phyloP scores from a whole-genome alignment of 2,888 invertebrate species.

The Camptogramma bilineatum region DNA sequence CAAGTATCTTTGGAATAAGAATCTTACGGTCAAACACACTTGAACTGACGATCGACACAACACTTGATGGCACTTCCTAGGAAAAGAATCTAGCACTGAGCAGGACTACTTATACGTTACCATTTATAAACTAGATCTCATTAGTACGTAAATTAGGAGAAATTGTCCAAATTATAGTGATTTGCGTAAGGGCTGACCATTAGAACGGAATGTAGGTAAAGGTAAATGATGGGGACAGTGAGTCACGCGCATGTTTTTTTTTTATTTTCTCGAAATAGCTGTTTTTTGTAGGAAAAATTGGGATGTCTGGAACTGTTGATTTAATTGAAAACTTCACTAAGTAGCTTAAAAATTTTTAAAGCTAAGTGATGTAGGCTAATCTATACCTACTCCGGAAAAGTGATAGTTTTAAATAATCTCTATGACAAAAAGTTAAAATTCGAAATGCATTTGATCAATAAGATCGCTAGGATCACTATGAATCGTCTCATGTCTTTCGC shows the following conservation, averaged over 20 bases:
- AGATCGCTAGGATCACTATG: no score
- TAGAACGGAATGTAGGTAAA: slow-evolving; percentile 11
- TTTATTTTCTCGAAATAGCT: background rate
- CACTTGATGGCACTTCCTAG: background rate
- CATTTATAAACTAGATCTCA: slow-evolving; percentile 27
- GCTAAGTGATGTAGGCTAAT: no score
- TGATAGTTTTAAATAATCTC: no score
- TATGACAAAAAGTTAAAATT: no score
- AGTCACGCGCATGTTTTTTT: background rate
- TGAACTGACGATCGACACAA: background rate
- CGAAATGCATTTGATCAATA: no score
- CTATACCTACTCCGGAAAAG: no score
- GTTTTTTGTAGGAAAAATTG: background rate
- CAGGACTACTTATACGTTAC: background rate
- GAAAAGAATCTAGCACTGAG: slow-evolving; percentile 18
- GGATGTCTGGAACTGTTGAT: no score
- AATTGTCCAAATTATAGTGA: slow-evolving; percentile 5
- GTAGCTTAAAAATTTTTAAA: no score
- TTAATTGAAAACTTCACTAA: no score
- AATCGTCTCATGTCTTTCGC: no score
- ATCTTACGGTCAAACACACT: background rate
- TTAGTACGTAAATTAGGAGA: slow-evolving; percentile 39
- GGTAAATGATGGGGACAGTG: background rate
- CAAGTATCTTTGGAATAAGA: background rate
- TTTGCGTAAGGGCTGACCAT: slow-evolving; percentile 22